Evolutionary conservation across 1,140 invertebrate species (phyloP).

Genomic region (Nautilus pompilius): DNA sequence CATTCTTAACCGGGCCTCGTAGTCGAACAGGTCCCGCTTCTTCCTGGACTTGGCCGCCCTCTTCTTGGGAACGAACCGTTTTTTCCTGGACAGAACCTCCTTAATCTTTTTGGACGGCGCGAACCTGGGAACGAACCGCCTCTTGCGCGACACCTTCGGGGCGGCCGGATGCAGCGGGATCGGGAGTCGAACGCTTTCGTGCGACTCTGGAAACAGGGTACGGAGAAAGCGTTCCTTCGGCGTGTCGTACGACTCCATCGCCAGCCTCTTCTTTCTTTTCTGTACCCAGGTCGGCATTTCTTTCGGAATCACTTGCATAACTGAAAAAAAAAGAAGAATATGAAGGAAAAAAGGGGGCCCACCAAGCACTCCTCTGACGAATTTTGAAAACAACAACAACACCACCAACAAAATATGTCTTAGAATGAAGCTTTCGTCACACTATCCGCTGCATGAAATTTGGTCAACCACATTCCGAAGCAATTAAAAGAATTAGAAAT

Average conservation of each 20-base stretch:
- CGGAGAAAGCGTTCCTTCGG: slow-evolving; percentile 27
- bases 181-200: neutral
- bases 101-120: too few relatives aligned
- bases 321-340: slow-evolving; percentile 17
- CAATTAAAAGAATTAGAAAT: too few relatives aligned
- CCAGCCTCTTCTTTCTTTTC: slow-evolving; percentile 28
- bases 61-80: slow-evolving; percentile 11
- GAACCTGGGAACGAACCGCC: too few relatives aligned
- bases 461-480: too few relatives aligned
- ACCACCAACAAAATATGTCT: too few relatives aligned
- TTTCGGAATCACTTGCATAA: slow-evolving; percentile 36
- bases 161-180: too few relatives aligned
- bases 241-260: slow-evolving; percentile 2
- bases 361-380: too few relatives aligned
- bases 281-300: slow-evolving; percentile 35
- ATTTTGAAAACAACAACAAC: too few relatives aligned
- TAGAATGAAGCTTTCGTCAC: too few relatives aligned
- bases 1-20: slow-evolving; percentile 32
- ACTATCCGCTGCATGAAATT: too few relatives aligned
- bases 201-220: neutral
- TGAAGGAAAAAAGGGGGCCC: neutral
- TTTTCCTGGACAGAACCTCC: too few relatives aligned
- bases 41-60: slow-evolving; percentile 14
- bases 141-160: too few relatives aligned
- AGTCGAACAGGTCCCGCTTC: slow-evolving; percentile 38